Conservation (phyloP, 2,888 invertebrate species). For the Pseudococcus longispinus region DNA sequence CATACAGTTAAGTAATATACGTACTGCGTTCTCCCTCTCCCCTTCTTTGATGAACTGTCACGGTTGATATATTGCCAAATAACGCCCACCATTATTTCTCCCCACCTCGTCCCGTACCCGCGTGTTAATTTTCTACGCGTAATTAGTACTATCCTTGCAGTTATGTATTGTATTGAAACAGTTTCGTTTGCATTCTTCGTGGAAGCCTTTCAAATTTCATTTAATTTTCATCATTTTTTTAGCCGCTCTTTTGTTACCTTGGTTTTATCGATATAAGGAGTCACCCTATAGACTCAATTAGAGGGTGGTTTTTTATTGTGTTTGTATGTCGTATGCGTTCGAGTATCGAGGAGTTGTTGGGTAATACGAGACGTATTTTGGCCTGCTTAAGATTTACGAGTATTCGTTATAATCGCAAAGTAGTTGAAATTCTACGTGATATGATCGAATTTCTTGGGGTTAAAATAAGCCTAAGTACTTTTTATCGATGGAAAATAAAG, state of each 20-base stretch:
- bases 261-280: constrained; percentile 27
- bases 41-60: constrained; percentile 40
- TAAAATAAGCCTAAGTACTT: too few species aligned
- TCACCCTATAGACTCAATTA: background rate
- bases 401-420: too few species aligned
- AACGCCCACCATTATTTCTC: constrained; percentile 28
- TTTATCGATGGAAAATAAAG: too few species aligned
- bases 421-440: too few species aligned
- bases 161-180: background rate
- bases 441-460: too few species aligned
- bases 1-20: constrained; percentile 1
- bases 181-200: background rate
- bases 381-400: too few species aligned
- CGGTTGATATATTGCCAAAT: constrained; percentile 41
- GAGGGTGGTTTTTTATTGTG: background rate
- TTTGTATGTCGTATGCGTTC: background rate
- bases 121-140: constrained; percentile 32
- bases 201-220: constrained; percentile 27
- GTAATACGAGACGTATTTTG: background rate
- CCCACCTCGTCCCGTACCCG: background rate
- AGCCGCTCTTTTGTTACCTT: constrained; percentile 22
- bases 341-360: background rate
- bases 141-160: constrained; percentile 10
- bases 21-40: background rate
- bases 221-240: constrained; percentile 11